Base-by-base conservation (phyloP, 2,888 invertebrate species). In the Drosophila mettleri region DNA sequence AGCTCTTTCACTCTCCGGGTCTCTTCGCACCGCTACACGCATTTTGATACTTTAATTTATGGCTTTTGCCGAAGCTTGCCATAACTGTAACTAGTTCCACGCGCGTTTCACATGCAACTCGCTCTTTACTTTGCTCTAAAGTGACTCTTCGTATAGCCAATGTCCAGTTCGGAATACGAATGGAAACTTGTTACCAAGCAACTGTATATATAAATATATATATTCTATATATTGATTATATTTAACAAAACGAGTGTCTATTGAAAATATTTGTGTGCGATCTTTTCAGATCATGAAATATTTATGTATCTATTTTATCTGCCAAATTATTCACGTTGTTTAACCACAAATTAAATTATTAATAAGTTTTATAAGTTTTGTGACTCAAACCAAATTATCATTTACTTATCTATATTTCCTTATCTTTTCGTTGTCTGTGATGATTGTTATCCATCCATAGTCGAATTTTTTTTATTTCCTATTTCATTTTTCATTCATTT, bases 21-120 rank as follows among this genome's bases (percentile, higher is more conserved):
- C 36, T 39, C 22, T n/a, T 9, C 51, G 63, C 52, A 41, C 43
- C 46, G 9, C 16, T 58, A 53, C 78, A 82, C 82, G 86, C 78
- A 85, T 80, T 86, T 75, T 88, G 86, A 88, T 89, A 88, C 90
- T 74, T 67, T 81, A 83, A 88, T 89, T 88, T 89, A 89, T 89
- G 77, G 77, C 65, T 72, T 78, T 81, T 78, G 77, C 80, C 71
- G 75, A 78, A 76, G 69, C 80, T 77, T 76, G 49, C 69, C 73
- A 76, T 78, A 86, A 84, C 74, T 86, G 82, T 79, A 86, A 84
- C 84, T 80, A 80, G 80, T 78, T 79, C 67, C 61, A 27, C 48
- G 34, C 33, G n/a, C 36, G 31, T 18, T 46, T 27, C 62, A 49
- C 46, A 61, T 41, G 80, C 84, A 65, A 86, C 65, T 31, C 18